Base-by-base conservation (phyloP, 2,888 invertebrate species). In the Nemoura dubitans region DNA sequence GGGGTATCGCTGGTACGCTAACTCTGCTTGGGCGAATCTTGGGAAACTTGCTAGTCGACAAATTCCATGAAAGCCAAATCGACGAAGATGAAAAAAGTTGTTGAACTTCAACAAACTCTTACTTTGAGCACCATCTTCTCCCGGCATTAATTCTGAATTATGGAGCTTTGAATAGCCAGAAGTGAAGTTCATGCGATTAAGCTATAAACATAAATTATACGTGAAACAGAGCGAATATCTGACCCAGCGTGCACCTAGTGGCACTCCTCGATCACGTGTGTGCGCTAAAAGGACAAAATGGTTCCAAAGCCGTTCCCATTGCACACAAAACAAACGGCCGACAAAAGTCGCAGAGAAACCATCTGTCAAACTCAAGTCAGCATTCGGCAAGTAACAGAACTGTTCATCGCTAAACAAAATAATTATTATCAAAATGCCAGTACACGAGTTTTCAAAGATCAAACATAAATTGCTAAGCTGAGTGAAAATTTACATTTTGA, bases 81-180 rank as follows among this genome's bases (percentile, higher is more conserved):
- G 84, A n/a, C 28, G 78, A 78, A 81, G 81, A 81, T 81, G 81
- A 81, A 81, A 81, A 81, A 81, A 81, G 81, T 81, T 81, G n/a
- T 29, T 28, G 30, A 81, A 81, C 27, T 84, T 43, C 26, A 29
- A 5, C 81, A 5, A 81, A 84, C 28, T 84, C 59, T 28, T 43
- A 25, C n/a, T 16, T 29, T 26, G 27, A 59, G 84, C 84, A 59
- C 84, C 84, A 43, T 59, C 26, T 14, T n/a, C 28, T 29, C 3
- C 3, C 29, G 84, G 84, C 76, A 21, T 59, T 59, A 59, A 76
- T 59, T 26, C 59, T 84, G 59, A 84, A 84, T 76, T 84, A 84
- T 84, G 27, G 84, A 59, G 59, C 76, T 84, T 84, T 84, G 27
- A 84, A 59, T 84, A 29, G 81, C 16, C 10, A 3, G 5, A 78